A percentile compares a stretch with the other conserved stretches of the same genome.
Conservation (phyloP, 1,140 invertebrate genomes). For the Drosophila sechellia region DNA sequence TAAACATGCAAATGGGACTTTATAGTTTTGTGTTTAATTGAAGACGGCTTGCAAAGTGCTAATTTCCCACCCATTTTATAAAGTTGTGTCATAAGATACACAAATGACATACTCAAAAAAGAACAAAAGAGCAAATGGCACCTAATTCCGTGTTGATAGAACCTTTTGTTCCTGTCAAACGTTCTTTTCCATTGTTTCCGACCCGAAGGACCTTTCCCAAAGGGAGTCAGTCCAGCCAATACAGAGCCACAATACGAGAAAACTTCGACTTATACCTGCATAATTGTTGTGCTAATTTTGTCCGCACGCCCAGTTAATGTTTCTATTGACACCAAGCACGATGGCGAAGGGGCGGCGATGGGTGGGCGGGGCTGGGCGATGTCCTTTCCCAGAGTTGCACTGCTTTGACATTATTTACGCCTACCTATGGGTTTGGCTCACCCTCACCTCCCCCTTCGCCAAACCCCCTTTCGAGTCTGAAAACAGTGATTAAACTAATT, state of each 20-base stretch:
- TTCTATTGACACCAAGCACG: slow-evolving; percentile 70
- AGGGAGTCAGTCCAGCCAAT: slow-evolving; percentile 19
- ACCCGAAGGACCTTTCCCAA: slow-evolving; percentile 10
- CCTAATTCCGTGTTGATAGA: slow-evolving; percentile 4
- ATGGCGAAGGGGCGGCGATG: not conserved
- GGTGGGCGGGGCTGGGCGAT: slow-evolving; percentile 8
- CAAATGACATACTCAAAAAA: slow-evolving; percentile 8
- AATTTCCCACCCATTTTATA: not conserved
- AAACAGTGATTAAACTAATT: slow-evolving; percentile 83
- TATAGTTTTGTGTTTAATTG: not conserved
- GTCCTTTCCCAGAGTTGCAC: slow-evolving; percentile 49
- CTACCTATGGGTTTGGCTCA: slow-evolving; percentile 73
- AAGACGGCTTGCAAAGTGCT: not conserved
- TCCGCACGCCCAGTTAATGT: slow-evolving; percentile 80
- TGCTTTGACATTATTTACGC: slow-evolving; percentile 82
- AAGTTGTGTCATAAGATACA: slow-evolving; percentile 11
- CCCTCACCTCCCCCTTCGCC: slow-evolving; percentile 18
- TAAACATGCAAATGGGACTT: not conserved
- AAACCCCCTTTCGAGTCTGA: slow-evolving; percentile 39
- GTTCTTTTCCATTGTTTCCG: not conserved
- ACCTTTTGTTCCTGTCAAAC: slow-evolving; percentile 5
- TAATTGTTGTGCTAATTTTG: slow-evolving; percentile 80
- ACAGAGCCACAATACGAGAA: slow-evolving; percentile 31
- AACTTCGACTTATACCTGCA: slow-evolving; percentile 73
- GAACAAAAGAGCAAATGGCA: slow-evolving; percentile 11